Conservation (phyloP, 2,113 vertebrate genomes). For the Psettodes erumei region DNA sequence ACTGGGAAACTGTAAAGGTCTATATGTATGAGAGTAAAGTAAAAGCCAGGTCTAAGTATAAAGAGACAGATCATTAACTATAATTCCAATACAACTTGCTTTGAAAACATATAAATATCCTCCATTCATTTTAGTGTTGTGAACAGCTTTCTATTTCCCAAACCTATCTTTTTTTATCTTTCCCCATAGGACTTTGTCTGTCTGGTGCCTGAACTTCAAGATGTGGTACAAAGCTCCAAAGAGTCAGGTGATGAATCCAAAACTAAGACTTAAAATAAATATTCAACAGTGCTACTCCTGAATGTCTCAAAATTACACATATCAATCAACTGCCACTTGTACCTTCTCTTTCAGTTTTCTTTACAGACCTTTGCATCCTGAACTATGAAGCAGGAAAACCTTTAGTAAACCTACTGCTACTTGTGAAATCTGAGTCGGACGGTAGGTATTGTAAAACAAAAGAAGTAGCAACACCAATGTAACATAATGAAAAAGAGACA, state of each 20-base stretch:
- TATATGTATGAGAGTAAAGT: not conserved
- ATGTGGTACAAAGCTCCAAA: conserved; percentile 6
- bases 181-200: conserved; percentile 4
- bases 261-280: conserved; percentile 40
- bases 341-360: conserved; percentile 43
- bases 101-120: not conserved
- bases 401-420: conserved; percentile 26
- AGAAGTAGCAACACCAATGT: conserved; percentile 38
- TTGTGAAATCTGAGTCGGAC: conserved; percentile 13
- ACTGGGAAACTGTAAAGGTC: not conserved
- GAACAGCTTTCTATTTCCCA: conserved; percentile 4
- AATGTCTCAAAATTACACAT: conserved; percentile 39
- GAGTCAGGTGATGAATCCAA: conserved; percentile 54
- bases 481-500: conserved; percentile 56
- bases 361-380: conserved; percentile 45
- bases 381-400: not conserved
- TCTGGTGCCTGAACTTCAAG: conserved; percentile 29
- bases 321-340: conserved; percentile 33
- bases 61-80: not conserved
- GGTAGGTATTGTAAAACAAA: conserved; percentile 37
- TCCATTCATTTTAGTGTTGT: not conserved
- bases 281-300: conserved; percentile 28
- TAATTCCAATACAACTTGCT: not conserved
- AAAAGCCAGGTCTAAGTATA: not conserved
- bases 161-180: conserved; percentile 14